A percentile compares a stretch with the other conserved stretches of the same genome.
Conservation (phyloP, 2,888 invertebrate genomes). For the Ophion obscuratus region DNA sequence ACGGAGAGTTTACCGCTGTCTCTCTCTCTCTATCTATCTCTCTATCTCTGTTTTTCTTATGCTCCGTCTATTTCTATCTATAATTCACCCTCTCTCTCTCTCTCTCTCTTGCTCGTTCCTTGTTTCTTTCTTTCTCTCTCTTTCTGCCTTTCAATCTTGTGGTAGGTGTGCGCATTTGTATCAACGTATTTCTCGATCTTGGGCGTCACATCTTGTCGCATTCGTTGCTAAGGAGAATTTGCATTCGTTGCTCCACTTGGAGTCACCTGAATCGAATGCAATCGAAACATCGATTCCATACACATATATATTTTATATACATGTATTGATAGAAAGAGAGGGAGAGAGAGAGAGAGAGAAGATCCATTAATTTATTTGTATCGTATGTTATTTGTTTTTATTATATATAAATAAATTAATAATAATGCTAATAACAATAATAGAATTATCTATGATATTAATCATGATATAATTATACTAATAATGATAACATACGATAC, state of each 20-base stretch:
- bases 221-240: slow-evolving; percentile 61
- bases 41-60: neutral
- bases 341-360: too few species aligned
- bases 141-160: neutral
- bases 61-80: too few species aligned
- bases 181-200: slow-evolving; percentile 58
- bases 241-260: slow-evolving; percentile 69
- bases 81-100: neutral
- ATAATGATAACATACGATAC: too few species aligned
- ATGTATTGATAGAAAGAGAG: slow-evolving; percentile 6
- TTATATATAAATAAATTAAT: too few species aligned
- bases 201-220: slow-evolving; percentile 55
- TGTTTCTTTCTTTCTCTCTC: neutral
- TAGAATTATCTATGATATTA: too few species aligned
- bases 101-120: neutral
- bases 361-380: neutral
- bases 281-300: slow-evolving; percentile 41
- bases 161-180: slow-evolving; percentile 8
- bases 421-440: too few species aligned
- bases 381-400: neutral
- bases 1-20: slow-evolving; percentile 23
- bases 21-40: neutral
- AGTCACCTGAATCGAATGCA: slow-evolving; percentile 36
- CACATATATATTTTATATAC: slow-evolving; percentile 1
- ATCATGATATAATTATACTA: too few species aligned